Conservation (phyloP, 2,888 invertebrate species). For the Eudemis profundana region DNA sequence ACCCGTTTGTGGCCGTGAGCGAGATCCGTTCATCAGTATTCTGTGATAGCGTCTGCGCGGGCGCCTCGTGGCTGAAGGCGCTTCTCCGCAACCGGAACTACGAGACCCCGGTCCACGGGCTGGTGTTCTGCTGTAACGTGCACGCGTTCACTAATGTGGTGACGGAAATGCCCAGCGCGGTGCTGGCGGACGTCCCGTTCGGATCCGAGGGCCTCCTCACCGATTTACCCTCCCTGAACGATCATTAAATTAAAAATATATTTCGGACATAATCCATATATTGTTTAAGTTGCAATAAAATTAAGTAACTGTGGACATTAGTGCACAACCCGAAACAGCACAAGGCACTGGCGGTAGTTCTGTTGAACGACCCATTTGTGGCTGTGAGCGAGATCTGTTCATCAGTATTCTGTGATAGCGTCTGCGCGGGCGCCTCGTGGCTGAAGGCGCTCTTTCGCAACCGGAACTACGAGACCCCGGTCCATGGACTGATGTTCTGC, state of each 20-base stretch:
- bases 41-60: slow-evolving; percentile 73
- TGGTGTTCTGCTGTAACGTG: slow-evolving; percentile 74
- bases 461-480: slow-evolving; percentile 70
- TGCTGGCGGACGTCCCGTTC: slow-evolving; percentile 51
- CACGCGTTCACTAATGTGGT: slow-evolving; percentile 60
- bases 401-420: slow-evolving; percentile 74
- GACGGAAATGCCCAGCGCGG: slow-evolving; percentile 59
- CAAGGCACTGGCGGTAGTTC: slow-evolving; percentile 64
- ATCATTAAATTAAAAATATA: background rate
- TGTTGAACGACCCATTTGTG: slow-evolving; percentile 78
- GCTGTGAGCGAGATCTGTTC: slow-evolving; percentile 74
- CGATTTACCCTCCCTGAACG: slow-evolving; percentile 44
- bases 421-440: slow-evolving; percentile 68
- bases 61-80: slow-evolving; percentile 65
- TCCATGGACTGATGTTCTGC: slow-evolving; percentile 74
- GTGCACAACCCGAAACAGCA: slow-evolving; percentile 53
- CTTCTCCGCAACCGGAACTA: slow-evolving; percentile 63
- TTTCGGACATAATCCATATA: too few relatives aligned
- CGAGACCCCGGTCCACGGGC: slow-evolving; percentile 71
- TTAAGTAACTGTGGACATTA: slow-evolving; percentile 71
- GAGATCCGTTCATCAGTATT: slow-evolving; percentile 72
- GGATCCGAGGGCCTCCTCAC: slow-evolving; percentile 64
- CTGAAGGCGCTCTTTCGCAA: slow-evolving; percentile 60
- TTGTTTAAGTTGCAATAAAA: background rate
- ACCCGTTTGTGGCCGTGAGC: slow-evolving; percentile 77